These are phyloP conservation scores for Pseudobourletiella spinata DNA, from an alignment of 1,140 invertebrate species.

Conservation along the genomic window DNA sequence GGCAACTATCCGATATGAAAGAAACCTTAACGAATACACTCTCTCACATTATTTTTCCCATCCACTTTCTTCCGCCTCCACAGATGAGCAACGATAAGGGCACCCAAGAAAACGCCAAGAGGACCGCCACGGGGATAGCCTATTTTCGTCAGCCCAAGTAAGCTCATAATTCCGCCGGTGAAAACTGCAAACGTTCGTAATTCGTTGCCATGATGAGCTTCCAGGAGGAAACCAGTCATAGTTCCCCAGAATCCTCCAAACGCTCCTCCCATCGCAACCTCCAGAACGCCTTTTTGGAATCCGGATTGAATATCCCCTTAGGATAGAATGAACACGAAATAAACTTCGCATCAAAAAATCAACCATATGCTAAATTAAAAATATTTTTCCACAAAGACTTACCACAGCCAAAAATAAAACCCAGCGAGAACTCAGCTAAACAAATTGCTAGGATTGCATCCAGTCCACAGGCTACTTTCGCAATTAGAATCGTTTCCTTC, in stretches of 20 bases:
- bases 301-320: slow-evolving; percentile 9
- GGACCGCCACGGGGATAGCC: slow-evolving; percentile 28
- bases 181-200: slow-evolving; percentile 17
- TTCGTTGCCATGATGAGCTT: not conserved
- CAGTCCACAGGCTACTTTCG: slow-evolving; percentile 28
- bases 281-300: slow-evolving; percentile 17
- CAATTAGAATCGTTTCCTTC: slow-evolving; percentile 19
- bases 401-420: slow-evolving; percentile 28
- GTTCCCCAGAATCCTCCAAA: slow-evolving; percentile 28
- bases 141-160: slow-evolving; percentile 30
- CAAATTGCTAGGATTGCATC: slow-evolving; percentile 31
- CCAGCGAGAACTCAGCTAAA: slow-evolving; percentile 21
- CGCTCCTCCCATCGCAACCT: slow-evolving; percentile 22
- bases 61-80: slow-evolving; percentile 20
- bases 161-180: slow-evolving; percentile 16
- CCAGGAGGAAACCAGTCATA: slow-evolving; percentile 9
- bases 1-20: too few species aligned
- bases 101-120: slow-evolving; percentile 14
- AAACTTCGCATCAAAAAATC: too few species aligned
- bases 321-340: too few species aligned
- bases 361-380: not conserved
- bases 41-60: slow-evolving; percentile 23
- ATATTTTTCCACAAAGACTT: not conserved
- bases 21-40: not conserved
- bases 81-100: slow-evolving; percentile 12